phyloP scores from a whole-genome alignment of 2,888 invertebrate species.

The Brachypalpus laphriformis region DNA sequence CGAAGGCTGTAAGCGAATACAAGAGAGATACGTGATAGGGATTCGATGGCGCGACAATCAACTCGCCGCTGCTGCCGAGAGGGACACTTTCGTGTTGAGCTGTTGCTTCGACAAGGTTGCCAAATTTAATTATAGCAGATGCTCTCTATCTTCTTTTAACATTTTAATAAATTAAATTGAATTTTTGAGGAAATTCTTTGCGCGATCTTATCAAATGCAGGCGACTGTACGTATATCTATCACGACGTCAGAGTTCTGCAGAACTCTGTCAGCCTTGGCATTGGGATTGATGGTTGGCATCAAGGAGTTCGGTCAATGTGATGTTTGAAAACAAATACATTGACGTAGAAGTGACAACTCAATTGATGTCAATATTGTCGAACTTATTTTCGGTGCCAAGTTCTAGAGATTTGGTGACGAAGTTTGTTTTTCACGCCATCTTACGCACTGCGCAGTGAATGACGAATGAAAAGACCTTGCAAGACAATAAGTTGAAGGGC shows the following conservation, averaged over 20 bases:
- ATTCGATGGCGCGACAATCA: constrained; percentile 58
- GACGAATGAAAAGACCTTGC: background rate
- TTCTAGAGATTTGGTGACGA: background rate
- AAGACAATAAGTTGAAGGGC: too few relatives aligned
- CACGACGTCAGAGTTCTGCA: constrained; percentile 49
- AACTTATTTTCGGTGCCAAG: background rate
- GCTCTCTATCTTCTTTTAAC: constrained; percentile 28
- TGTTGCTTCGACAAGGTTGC: constrained; percentile 59
- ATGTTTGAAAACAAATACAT: constrained; percentile 45
- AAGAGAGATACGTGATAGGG: constrained; percentile 60
- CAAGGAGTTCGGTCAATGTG: background rate
- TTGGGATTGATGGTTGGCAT: constrained; percentile 46
- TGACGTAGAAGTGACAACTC: constrained; percentile 34
- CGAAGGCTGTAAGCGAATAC: constrained; percentile 47
- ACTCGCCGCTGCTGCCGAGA: background rate
- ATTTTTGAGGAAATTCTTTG: constrained; percentile 20
- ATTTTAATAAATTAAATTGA: constrained; percentile 56
- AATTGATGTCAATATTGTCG: constrained; percentile 24
- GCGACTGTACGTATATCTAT: constrained; percentile 17
- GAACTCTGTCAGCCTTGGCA: constrained; percentile 47
- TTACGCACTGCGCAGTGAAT: background rate
- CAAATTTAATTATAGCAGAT: constrained; percentile 68
- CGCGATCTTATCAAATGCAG: constrained; percentile 47
- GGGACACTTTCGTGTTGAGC: constrained; percentile 28
- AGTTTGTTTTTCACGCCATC: background rate